These are phyloP conservation scores for Carcinoscorpius rotundicauda DNA, from an alignment of 1,140 invertebrate genomes.

Conservation along the genomic window DNA sequence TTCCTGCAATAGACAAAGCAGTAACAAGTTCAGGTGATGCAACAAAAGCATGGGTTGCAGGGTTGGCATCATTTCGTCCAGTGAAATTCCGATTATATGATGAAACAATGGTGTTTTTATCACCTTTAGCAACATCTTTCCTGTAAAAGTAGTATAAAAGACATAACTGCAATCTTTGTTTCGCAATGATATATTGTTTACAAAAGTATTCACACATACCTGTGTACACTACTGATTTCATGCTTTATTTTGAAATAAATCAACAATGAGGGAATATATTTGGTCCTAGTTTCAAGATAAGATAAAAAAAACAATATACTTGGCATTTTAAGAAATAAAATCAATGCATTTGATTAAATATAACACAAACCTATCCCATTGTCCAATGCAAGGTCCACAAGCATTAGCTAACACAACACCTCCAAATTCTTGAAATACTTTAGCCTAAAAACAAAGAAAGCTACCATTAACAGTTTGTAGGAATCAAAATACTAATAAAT, in stretches of 20 bases:
- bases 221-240: too few relatives aligned
- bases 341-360: too few relatives aligned
- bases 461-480: too few relatives aligned
- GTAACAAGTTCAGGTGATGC: slow-evolving; percentile 99
- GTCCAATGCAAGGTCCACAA: slow-evolving; percentile 98
- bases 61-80: slow-evolving; percentile 93
- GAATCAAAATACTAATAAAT: too few relatives aligned
- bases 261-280: too few relatives aligned
- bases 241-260: too few relatives aligned
- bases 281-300: too few relatives aligned
- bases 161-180: too few relatives aligned
- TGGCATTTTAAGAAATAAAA: too few relatives aligned
- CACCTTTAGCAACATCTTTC: slow-evolving; percentile 94
- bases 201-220: too few relatives aligned
- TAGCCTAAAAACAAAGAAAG: slow-evolving; percentile 31
- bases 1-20: slow-evolving; percentile 85
- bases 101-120: slow-evolving; percentile 99
- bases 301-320: too few relatives aligned
- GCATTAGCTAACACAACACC: slow-evolving; percentile 91
- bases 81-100: slow-evolving; percentile 99
- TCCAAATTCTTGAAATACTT: slow-evolving; percentile 57
- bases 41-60: slow-evolving; percentile 95
- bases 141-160: slow-evolving; percentile 15
- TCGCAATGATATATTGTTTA: too few relatives aligned
- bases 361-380: slow-evolving; percentile 55